Evolutionary conservation across 2,113 vertebrate species (phyloP).

Genomic region (Pomatorhinus ruficollis): DNA sequence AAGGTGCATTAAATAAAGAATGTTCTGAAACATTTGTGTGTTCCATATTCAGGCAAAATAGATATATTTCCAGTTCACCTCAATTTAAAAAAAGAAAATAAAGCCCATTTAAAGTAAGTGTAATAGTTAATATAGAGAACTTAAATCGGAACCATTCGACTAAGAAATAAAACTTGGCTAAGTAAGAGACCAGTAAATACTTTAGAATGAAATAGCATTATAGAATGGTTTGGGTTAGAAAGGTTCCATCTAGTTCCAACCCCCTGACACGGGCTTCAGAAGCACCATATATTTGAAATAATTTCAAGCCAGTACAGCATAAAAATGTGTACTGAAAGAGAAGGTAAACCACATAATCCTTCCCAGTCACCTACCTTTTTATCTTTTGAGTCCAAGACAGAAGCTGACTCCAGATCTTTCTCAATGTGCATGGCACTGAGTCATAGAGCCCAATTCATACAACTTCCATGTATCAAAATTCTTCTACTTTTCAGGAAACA

Average conservation of each 20-base stretch:
- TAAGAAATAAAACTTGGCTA: neutral
- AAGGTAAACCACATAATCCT: neutral
- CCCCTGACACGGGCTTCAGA: neutral
- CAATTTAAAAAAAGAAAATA: neutral
- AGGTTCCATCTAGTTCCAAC: neutral
- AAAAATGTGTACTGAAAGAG: neutral
- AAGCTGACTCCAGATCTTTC: neutral
- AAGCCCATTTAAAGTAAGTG: neutral
- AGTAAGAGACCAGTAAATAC: neutral
- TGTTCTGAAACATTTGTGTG: constrained; percentile 54
- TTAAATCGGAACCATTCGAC: neutral
- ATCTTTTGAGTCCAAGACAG: neutral
- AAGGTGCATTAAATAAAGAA: constrained; percentile 65
- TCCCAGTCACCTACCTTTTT: neutral
- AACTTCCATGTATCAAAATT: neutral
- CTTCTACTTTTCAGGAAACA: neutral
- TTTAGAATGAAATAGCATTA: neutral
- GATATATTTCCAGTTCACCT: neutral
- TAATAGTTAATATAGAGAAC: neutral
- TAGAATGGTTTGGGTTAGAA: neutral
- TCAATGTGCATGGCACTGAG: neutral
- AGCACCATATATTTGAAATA: neutral
- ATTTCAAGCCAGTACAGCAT: neutral
- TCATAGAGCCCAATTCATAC: neutral
- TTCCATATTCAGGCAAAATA: constrained; percentile 41